Conservation (phyloP, 2,888 invertebrate genomes). For the Sarcophaga subvicina region DNA sequence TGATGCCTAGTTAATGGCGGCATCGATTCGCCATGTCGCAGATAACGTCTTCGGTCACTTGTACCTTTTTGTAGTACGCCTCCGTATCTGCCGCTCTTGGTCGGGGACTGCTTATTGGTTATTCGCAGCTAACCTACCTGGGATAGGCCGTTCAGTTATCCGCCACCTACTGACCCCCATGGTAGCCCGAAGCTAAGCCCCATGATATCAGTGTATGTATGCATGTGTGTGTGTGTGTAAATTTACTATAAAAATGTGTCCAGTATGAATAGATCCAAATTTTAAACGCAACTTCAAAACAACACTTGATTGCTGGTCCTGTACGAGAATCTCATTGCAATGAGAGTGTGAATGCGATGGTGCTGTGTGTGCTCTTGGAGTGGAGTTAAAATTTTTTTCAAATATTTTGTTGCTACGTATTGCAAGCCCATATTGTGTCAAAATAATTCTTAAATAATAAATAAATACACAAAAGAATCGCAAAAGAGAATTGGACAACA, state of each 20-base stretch:
- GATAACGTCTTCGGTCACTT: no score
- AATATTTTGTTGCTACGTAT: not conserved
- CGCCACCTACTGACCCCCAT: no score
- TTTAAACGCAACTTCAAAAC: not conserved
- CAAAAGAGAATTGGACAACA: not conserved
- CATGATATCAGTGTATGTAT: not conserved
- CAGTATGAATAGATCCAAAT: conserved; percentile 40
- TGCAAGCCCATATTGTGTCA: conserved; percentile 48
- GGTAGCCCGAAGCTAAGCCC: no score
- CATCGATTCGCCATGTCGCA: no score
- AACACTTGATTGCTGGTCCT: not conserved
- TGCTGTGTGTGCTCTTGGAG: not conserved
- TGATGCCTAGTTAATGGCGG: no score
- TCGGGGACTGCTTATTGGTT: no score
- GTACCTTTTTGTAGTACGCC: no score
- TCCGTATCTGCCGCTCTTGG: no score
- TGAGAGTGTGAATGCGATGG: not conserved
- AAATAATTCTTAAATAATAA: conserved; percentile 52
- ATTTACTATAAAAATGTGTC: conserved; percentile 31
- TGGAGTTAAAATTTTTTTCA: not conserved
- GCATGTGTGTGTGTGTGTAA: not conserved
- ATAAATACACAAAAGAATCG: conserved; percentile 38
- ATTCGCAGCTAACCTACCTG: no score
- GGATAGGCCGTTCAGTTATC: no score
- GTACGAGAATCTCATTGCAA: not conserved